Conservation (phyloP, 2,113 vertebrate species). For the Pachyramphus minor region DNA sequence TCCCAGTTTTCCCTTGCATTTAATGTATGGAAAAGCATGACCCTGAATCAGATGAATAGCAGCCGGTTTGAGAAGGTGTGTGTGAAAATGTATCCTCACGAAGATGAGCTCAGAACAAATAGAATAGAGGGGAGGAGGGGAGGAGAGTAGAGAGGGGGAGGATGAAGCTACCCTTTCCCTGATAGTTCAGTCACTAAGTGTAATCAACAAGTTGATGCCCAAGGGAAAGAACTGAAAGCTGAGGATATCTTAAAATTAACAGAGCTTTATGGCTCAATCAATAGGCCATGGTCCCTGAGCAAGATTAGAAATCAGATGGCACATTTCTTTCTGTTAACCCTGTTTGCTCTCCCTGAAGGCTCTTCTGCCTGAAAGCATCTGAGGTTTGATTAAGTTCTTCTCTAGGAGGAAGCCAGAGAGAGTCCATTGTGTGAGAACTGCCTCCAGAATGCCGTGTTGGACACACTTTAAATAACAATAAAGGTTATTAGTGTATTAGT, state of each 20-base stretch:
- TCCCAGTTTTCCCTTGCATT: conserved; percentile 13
- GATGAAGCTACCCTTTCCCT: background rate
- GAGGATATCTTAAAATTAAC: conserved; percentile 48
- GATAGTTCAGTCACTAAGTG: background rate
- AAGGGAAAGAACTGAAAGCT: conserved; percentile 29
- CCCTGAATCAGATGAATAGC: conserved; percentile 46
- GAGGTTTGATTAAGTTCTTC: conserved; percentile 36
- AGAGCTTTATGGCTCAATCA: conserved; percentile 30
- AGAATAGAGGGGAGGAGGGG: conserved; percentile 20
- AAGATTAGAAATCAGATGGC: conserved; percentile 38
- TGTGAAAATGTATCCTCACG: conserved; percentile 58
- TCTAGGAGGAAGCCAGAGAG: background rate
- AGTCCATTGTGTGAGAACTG: background rate
- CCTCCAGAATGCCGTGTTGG: background rate
- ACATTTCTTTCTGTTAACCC: conserved; percentile 19
- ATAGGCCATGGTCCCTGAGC: conserved; percentile 1
- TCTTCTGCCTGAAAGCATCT: conserved; percentile 8
- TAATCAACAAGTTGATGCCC: conserved; percentile 43
- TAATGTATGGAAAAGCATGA: conserved; percentile 56
- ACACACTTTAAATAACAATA: conserved; percentile 32
- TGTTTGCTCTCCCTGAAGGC: background rate
- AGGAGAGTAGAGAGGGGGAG: background rate
- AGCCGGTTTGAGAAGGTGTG: conserved; percentile 48
- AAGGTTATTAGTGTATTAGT: background rate
- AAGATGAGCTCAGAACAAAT: conserved; percentile 60